phyloP scores from a whole-genome alignment of 2,113 vertebrate genomes.

The Strix aluco region DNA sequence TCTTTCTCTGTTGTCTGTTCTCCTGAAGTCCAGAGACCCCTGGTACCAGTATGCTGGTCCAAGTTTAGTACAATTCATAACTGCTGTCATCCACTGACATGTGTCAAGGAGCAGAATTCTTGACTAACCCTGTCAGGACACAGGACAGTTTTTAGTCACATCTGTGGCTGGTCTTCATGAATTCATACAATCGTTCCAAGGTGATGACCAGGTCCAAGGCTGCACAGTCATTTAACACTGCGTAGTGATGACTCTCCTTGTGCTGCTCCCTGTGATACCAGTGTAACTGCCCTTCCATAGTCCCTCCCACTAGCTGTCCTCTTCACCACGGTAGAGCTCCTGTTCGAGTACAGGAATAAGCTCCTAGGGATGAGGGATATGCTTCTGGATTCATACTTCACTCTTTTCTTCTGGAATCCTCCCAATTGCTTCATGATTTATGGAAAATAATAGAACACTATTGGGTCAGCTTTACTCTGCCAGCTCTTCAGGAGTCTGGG shows the following conservation, averaged over 20 bases:
- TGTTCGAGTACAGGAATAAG: background rate
- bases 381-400: background rate
- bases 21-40: background rate
- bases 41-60: background rate
- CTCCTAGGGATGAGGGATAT: background rate
- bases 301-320: background rate
- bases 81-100: background rate
- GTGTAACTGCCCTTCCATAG: background rate
- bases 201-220: background rate
- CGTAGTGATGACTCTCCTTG: fast-evolving
- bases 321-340: background rate
- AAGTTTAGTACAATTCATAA: background rate
- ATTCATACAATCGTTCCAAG: background rate
- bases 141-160: background rate
- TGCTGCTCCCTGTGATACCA: background rate
- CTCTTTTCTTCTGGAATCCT: background rate
- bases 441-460: background rate
- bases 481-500: background rate
- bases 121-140: background rate
- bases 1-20: background rate
- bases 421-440: background rate
- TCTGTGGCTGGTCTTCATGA: background rate
- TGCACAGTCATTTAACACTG: background rate
- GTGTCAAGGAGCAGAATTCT: background rate
- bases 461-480: background rate